Percentiles rank a stretch among this genome's conserved stretches.
These are phyloP conservation scores for Zaprionus tsacasi DNA, from an alignment of 1,140 invertebrate species.

Conservation along the genomic window DNA sequence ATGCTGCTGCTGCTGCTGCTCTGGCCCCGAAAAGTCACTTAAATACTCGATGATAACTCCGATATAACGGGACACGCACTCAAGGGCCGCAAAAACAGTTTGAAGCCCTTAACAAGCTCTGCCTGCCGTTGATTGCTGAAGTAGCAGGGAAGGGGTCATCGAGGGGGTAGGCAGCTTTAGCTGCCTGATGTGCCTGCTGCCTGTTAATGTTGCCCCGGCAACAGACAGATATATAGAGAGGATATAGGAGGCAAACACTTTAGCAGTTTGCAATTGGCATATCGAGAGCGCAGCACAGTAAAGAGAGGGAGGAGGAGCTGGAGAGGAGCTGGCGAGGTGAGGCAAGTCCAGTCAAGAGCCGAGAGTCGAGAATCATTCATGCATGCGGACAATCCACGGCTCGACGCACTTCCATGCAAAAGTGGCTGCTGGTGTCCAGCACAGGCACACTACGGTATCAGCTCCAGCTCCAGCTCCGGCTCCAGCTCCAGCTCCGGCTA, in stretches of 20 bases:
- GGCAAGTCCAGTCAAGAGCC: constrained; percentile 13
- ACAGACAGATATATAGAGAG: constrained; percentile 24
- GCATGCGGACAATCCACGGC: constrained; percentile 66
- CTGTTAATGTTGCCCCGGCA: constrained; percentile 64
- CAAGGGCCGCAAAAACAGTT: constrained; percentile 18
- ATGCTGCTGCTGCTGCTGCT: background rate
- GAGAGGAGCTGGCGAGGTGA: background rate
- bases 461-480: background rate
- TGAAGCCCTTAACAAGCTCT: constrained; percentile 36
- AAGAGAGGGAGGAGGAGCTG: background rate
- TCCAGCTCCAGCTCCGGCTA: no score
- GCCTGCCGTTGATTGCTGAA: constrained; percentile 35
- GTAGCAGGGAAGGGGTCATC: background rate
- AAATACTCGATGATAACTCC: constrained; percentile 24
- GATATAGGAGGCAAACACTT: constrained; percentile 40
- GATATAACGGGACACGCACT: background rate
- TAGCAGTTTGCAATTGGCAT: constrained; percentile 77
- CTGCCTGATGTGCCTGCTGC: background rate
- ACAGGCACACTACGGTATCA: constrained; percentile 6
- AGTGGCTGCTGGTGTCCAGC: constrained; percentile 21
- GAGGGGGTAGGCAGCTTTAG: background rate
- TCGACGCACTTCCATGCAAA: constrained; percentile 58
- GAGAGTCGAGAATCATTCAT: constrained; percentile 64
- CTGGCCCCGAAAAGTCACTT: constrained; percentile 44
- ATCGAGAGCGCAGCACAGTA: constrained; percentile 55